phyloP scores from a whole-genome alignment of 2,797 vertebrate species.

The Centroberyx gerrardi region DNA sequence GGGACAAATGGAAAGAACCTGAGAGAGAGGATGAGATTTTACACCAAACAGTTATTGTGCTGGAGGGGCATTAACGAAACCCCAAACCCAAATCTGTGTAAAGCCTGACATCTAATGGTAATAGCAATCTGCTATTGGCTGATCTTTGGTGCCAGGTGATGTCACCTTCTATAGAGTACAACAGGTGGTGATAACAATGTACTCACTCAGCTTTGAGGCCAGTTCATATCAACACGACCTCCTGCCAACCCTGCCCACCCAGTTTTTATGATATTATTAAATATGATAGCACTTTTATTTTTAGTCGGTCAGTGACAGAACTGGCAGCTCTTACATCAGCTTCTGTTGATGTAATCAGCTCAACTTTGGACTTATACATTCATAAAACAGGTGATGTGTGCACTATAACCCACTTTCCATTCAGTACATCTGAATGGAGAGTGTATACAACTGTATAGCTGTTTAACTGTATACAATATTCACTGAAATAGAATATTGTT shows the following conservation, averaged over 20 bases:
- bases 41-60: neutral
- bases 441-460: too few relatives aligned
- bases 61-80: too few relatives aligned
- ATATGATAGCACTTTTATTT: neutral
- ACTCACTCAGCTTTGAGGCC: conserved; percentile 35
- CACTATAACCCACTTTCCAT: neutral
- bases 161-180: too few relatives aligned
- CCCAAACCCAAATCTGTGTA: too few relatives aligned
- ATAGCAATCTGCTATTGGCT: too few relatives aligned
- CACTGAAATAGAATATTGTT: neutral
- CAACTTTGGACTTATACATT: conserved; percentile 15
- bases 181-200: too few relatives aligned
- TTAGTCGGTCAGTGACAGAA: neutral
- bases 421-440: neutral
- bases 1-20: conserved; percentile 98
- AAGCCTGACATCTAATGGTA: too few relatives aligned
- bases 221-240: neutral
- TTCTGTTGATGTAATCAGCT: neutral
- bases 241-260: neutral
- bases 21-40: conserved; percentile 34
- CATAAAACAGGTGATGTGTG: neutral
- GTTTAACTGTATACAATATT: too few relatives aligned
- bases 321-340: neutral
- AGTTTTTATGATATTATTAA: conserved; percentile 12
- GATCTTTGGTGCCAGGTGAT: too few relatives aligned